Percentiles rank a stretch among this genome's conserved stretches.
phyloP scores from a whole-genome alignment of 2,888 invertebrate species.

The Allolobophora icterica region DNA sequence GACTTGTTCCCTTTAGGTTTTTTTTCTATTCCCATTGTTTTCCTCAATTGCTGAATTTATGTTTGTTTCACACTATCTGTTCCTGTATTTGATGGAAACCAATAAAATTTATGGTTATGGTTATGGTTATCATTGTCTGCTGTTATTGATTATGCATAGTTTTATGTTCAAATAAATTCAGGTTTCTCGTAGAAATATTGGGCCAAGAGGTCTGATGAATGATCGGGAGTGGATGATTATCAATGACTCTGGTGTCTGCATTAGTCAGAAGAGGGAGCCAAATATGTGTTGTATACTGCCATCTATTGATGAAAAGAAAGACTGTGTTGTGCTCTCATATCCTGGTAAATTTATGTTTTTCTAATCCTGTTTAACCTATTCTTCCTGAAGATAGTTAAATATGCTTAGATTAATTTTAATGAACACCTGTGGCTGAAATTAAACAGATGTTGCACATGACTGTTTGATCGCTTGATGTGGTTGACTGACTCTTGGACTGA shows the following conservation, averaged over 20 bases:
- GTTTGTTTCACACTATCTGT: too few species aligned
- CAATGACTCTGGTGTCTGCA: slow-evolving; percentile 78
- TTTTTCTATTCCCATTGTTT: too few species aligned
- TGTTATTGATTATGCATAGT: background rate
- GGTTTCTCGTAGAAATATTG: slow-evolving; percentile 77
- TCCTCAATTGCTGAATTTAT: too few species aligned
- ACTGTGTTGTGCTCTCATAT: slow-evolving; percentile 51
- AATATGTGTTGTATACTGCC: slow-evolving; percentile 82
- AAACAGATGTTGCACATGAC: too few species aligned
- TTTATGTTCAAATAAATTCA: slow-evolving; percentile 58
- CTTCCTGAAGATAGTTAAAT: too few species aligned
- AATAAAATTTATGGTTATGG: too few species aligned
- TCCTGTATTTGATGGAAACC: too few species aligned
- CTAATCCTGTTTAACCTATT: background rate
- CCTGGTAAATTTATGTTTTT: background rate
- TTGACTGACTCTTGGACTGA: too few species aligned
- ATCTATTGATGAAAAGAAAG: slow-evolving; percentile 71
- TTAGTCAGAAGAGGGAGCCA: slow-evolving; percentile 86
- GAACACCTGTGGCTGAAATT: too few species aligned
- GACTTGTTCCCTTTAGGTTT: too few species aligned
- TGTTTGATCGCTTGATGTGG: too few species aligned
- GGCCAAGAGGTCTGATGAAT: slow-evolving; percentile 79
- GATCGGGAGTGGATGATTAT: slow-evolving; percentile 95
- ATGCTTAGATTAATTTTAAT: too few species aligned
- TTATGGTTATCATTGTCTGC: background rate